phyloP scores from a whole-genome alignment of 37 sponge, comb jelly and placozoan species.

The Bolinopsis microptera region DNA sequence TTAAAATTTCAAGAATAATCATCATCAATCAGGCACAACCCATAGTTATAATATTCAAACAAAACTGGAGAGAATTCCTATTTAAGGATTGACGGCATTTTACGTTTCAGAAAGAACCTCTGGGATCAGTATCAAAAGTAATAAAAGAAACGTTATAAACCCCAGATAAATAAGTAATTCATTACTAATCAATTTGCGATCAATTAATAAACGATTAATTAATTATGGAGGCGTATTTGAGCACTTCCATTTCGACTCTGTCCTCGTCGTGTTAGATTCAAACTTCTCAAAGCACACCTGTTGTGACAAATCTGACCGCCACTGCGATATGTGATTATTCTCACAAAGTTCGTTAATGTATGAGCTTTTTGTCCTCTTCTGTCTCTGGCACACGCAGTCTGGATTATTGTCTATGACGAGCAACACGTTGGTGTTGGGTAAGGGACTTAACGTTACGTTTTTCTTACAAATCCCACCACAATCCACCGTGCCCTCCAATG shows the following conservation, averaged over 20 bases:
- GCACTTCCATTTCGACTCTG: constrained; percentile 26
- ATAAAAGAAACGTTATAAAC: not conserved
- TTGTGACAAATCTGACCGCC: constrained; percentile 24
- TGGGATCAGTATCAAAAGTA: not conserved
- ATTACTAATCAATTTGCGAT: not conserved
- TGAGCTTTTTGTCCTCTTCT: not conserved
- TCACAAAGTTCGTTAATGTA: constrained; percentile 10
- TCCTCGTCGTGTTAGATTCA: not conserved
- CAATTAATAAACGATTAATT: not conserved
- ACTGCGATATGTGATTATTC: not conserved
- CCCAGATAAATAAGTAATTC: not conserved
- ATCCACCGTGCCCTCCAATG: not conserved
- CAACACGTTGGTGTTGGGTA: constrained; percentile 30
- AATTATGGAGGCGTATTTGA: not conserved
- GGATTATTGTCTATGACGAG: constrained; percentile 48
- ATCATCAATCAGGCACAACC: not conserved
- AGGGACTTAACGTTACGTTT: constrained; percentile 26
- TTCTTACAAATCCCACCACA: constrained; percentile 42
- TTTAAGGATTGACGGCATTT: not conserved
- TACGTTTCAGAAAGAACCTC: not conserved
- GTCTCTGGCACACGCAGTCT: constrained; percentile 37
- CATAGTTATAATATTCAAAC: not conserved
- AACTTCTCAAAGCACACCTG: constrained; percentile 36
- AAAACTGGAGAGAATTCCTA: not conserved
- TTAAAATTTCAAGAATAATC: not conserved